Conservation (phyloP, 2,888 invertebrate species). For the Argynnis bischoffii region DNA sequence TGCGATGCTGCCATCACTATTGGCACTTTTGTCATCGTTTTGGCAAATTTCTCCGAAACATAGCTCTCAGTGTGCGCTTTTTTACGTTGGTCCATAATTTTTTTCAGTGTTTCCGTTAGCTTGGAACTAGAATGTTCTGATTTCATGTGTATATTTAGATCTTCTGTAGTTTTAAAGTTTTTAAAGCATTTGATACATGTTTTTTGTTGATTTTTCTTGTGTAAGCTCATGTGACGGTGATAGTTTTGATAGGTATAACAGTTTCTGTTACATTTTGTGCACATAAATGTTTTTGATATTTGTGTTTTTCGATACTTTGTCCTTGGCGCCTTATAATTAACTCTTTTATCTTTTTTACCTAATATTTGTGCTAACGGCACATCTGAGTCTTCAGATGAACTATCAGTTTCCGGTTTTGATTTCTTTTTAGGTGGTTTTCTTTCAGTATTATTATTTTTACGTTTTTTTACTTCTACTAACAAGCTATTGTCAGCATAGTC, state of each 20-base stretch:
- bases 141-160: constrained; percentile 54
- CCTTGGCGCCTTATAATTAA: constrained; percentile 15
- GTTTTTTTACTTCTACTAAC: not conserved
- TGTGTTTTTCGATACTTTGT: not conserved
- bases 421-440: constrained; percentile 38
- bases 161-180: constrained; percentile 52
- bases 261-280: constrained; percentile 61
- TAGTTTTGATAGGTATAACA: constrained; percentile 71
- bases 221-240: constrained; percentile 63
- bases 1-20: constrained; percentile 19
- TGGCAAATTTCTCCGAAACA: constrained; percentile 48
- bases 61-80: constrained; percentile 27
- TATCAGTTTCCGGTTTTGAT: constrained; percentile 29
- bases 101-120: constrained; percentile 65
- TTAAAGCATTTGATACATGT: constrained; percentile 64
- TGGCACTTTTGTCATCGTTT: constrained; percentile 55
- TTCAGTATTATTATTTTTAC: not conserved
- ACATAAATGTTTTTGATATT: constrained; percentile 50
- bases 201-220: constrained; percentile 52
- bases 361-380: constrained; percentile 49
- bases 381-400: constrained; percentile 52
- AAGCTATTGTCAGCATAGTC: not conserved
- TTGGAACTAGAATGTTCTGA: constrained; percentile 58
- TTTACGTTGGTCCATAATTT: constrained; percentile 59
- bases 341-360: constrained; percentile 39